Evolutionary conservation across 1,140 invertebrate species (phyloP), one percentile per base, ranked within the genome.

Genomic region (Dendroctonus ponderosae): DNA sequence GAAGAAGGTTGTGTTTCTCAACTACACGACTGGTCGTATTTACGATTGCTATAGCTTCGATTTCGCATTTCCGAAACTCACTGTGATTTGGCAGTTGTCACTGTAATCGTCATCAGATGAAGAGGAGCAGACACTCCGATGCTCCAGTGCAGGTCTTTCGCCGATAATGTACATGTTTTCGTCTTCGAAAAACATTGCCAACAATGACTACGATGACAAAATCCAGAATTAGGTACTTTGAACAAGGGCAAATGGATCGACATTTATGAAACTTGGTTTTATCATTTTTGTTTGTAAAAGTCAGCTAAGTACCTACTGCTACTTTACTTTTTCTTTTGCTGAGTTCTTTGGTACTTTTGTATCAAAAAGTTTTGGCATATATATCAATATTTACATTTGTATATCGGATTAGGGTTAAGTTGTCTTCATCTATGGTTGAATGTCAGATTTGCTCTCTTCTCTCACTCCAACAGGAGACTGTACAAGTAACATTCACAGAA

Each of bases 41-140:
- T 26, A 3, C 26, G 26, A 26, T 26, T 26, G 26, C 3, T 57
- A 3, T 43, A 41, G 54, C 60, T 43, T 0, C 11, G 41, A 56
- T 40, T 52, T 15, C 8, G 37, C 37, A 26, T 26, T 15, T 52
- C 0, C 15, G 5, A 15, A 3, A 51, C 53, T 58, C 44, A 67
- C 65, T 4, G 65, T 67, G 26, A 67, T 67, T 57, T 67, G 65
- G 50, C 65, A 67, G 57, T 53, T 60, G 44, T 67, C 65, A 48
- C 53, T 60, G 12, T 58, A 59, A 0, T 67, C 65, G 26, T 67
- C 65, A 46, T 67, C 65, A 39, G 65, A 60, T 3, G 65, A 67
- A 38, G 65, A 67, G 46, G 62, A 64, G 26, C 62, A 64, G 40
- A 12, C 46, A 48, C 62, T 64, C 12, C 62, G 51, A 14, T 52